Conservation (phyloP, 2,797 vertebrate species). For the Thripadectes ignobilis region DNA sequence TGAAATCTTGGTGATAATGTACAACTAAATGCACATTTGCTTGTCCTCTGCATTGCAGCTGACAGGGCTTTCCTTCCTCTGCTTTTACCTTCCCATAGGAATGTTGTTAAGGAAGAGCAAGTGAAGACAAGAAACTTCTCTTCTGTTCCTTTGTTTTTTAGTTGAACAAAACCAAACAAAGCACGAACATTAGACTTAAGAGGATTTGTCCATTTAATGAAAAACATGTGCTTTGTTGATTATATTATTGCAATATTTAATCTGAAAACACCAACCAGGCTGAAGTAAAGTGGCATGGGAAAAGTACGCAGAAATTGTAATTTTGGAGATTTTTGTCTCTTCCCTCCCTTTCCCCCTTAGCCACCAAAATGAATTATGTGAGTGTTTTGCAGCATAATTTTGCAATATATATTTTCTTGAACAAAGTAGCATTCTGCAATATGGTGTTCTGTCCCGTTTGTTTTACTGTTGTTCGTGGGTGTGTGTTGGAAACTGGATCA, state of each 20-base stretch:
- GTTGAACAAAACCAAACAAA: not conserved
- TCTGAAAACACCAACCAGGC: not conserved
- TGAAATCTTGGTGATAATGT: not conserved
- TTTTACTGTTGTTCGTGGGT: not conserved
- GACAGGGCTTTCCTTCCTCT: slow-evolving; percentile 22
- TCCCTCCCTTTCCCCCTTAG: not conserved
- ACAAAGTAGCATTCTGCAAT: not conserved
- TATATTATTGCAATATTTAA: not conserved
- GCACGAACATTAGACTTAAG: not conserved
- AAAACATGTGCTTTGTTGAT: not conserved
- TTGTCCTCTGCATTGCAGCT: slow-evolving; percentile 72
- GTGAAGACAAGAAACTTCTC: not conserved
- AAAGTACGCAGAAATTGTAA: not conserved
- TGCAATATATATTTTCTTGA: not conserved
- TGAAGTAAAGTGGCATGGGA: not conserved
- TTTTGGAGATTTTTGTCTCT: not conserved
- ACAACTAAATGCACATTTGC: not conserved
- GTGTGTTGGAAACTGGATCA: not conserved
- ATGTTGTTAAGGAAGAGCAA: not conserved
- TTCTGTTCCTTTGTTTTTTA: not conserved
- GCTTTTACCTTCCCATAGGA: not conserved
- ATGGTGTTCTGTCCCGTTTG: not conserved
- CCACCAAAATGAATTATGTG: not conserved
- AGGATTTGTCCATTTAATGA: not conserved
- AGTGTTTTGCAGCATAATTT: not conserved